Base-by-base conservation (phyloP, 2,113 vertebrate genomes). In the Equus przewalskii region DNA sequence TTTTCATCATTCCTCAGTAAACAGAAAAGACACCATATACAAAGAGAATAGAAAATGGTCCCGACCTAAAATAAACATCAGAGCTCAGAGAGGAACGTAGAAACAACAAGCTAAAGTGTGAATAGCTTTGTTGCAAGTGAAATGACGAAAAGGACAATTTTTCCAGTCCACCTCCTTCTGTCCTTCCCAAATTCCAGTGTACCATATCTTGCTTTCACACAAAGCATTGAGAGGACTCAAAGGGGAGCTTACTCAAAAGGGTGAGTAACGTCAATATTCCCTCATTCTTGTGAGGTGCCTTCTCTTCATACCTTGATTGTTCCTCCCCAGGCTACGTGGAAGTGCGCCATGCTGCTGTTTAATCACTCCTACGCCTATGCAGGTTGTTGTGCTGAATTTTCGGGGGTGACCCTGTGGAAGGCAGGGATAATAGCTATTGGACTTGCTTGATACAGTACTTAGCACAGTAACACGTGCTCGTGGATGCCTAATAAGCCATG, bases 401-500 rank as follows among this genome's bases (percentile, higher is more conserved):
- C 0, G 0, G 46, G 54, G 30, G 36, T 7, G 26, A 67, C 19
- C 0, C 1, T 10, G n/a, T 41, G 14, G 58, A 84, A 97, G 64
- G 58, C 51, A 36, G 46, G 19, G 49, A 49, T 89, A 54, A 83
- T 12, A 83, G 82, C 91, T 95, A 21, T 83, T 96, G 95, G 92
- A 83, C 96, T 95, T 72, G 69, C 54, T 24, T 62, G 75, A 72
- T 80, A 84, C 80, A 76, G 91, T 73, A 54, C 89, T 96, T 93
- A 97, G 75, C 86, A 84, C 54, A 79, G 92, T 44, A 49, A 85
- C 79, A 70, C 82, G 56, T 19, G 93, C 92, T 11, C 65, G 75
- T 33, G 41, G 95, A 30, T 95, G 89, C 96, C 89, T 97, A 97
- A 98, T 96, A 97, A 97, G 93, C 96, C 89, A 80, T 88, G 87